These are phyloP conservation scores for Lepidostoma basale DNA, from an alignment of 1,140 invertebrate species.

Conservation along the genomic window DNA sequence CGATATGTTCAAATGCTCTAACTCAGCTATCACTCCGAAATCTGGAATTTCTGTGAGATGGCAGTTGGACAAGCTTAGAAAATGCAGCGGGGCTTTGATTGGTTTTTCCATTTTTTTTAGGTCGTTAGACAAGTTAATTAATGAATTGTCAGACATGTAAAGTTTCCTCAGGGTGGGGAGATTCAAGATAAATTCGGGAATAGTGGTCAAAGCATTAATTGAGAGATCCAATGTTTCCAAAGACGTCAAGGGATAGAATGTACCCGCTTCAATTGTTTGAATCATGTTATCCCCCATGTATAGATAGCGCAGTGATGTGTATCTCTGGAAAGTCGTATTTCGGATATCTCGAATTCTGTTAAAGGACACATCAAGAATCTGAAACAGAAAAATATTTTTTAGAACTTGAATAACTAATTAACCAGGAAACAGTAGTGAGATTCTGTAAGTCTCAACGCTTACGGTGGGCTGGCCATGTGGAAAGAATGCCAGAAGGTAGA, in stretches of 20 bases:
- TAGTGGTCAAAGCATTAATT: slow-evolving; percentile 62
- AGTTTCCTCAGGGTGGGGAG: slow-evolving; percentile 63
- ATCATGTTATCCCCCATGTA: slow-evolving; percentile 68
- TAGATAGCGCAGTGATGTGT: slow-evolving; percentile 62
- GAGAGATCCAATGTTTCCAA: slow-evolving; percentile 65
- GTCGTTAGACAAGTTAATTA: slow-evolving; percentile 54
- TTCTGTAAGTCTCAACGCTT: too few relatives aligned
- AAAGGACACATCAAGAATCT: slow-evolving; percentile 68
- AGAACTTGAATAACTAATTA: background rate
- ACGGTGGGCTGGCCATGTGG: too few relatives aligned
- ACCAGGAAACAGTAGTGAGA: too few relatives aligned
- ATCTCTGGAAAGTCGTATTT: slow-evolving; percentile 60
- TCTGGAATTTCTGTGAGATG: slow-evolving; percentile 59
- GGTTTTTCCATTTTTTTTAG: slow-evolving; percentile 57
- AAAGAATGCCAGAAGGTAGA: too few relatives aligned
- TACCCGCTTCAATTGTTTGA: slow-evolving; percentile 62
- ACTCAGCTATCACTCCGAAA: slow-evolving; percentile 60
- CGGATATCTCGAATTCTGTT: slow-evolving; percentile 66
- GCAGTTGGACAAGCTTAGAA: slow-evolving; percentile 64
- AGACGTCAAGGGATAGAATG: slow-evolving; percentile 59
- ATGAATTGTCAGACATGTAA: slow-evolving; percentile 63
- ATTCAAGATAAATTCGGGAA: slow-evolving; percentile 63
- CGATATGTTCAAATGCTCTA: slow-evolving; percentile 57
- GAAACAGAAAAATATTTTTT: slow-evolving; percentile 46
- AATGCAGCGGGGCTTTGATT: slow-evolving; percentile 61